Evolutionary conservation across 2,113 vertebrate species (phyloP).

Genomic region (Meles meles): DNA sequence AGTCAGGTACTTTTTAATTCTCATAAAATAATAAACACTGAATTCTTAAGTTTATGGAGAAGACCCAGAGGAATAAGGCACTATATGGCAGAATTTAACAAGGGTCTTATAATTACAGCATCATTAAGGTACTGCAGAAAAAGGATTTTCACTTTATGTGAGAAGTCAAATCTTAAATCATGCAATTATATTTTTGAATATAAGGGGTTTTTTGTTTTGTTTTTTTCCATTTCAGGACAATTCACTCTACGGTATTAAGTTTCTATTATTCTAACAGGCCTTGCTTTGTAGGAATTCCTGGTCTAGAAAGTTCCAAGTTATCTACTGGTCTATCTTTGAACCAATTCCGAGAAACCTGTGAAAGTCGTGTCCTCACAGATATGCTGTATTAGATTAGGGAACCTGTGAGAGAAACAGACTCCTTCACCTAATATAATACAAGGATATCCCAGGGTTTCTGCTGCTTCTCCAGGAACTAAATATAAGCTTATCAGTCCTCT

Average conservation of each 20-base stretch:
- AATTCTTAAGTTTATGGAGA: background rate
- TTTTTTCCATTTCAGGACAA: background rate
- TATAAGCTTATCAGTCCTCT: background rate
- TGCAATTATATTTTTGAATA: background rate
- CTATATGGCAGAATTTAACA: background rate
- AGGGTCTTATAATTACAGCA: background rate
- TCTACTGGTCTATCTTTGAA: background rate
- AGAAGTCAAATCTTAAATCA: background rate
- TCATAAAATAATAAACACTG: background rate
- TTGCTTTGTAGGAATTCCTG: background rate
- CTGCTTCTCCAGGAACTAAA: background rate
- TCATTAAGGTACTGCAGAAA: background rate
- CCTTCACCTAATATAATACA: background rate
- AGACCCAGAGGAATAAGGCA: background rate
- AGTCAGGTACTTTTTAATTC: background rate
- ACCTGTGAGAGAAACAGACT: background rate
- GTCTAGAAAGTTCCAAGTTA: background rate
- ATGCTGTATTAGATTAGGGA: background rate
- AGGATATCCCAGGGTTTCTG: background rate
- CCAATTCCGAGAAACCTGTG: background rate
- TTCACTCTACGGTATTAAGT: background rate
- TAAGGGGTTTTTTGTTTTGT: background rate
- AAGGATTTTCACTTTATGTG: background rate
- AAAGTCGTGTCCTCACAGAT: background rate
- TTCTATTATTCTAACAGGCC: background rate